Base-by-base conservation (phyloP, 2,888 invertebrate genomes). In the Aphodius granarius region DNA sequence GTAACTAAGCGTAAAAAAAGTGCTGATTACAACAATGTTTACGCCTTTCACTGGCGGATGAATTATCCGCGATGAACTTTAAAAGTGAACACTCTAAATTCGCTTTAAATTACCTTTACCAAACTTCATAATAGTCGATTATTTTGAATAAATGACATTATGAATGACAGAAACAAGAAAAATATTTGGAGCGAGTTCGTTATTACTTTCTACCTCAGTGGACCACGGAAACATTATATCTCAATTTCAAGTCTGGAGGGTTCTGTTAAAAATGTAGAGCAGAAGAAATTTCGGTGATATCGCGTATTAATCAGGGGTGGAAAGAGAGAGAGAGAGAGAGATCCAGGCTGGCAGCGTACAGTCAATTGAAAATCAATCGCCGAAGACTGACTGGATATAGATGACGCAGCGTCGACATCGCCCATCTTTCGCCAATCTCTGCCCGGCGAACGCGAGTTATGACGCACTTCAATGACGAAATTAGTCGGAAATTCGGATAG, bases 391-490 rank as follows among this genome's bases (percentile, higher is more conserved):
- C n/a, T 43, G 43, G 43, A 43, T 43, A 43, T 43, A 43, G 43
- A 43, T 43, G 43, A 43, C 43, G 43, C 43, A 43, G 43, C 43
- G 43, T 43, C 43, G 43, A 43, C 43, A 43, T 43, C 1, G 43
- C 43, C 43, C 43, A 43, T 43, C 43, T 43, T 43, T 6, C 43
- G 43, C 43, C 43, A 43, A 43, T 43, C 43, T 43, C 43, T 43
- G 43, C 43, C 43, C 43, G 43, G 66, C 75, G 65, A 63, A 63
- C 62, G 79, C 83, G 81, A 83, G 81, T 84, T 84, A 83, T 82
- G 84, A 81, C 81, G 81, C 83, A 82, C 84, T 84, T 84, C 84
- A 83, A 84, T 84, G 84, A 85, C 84, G 83, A 84, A 85, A 85
- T 85, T 84, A 84, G 83, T 83, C 80, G 83, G 84, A 85, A 85